Conservation (phyloP, 1,140 invertebrate genomes). For the Rhopalosiphum maidis region DNA sequence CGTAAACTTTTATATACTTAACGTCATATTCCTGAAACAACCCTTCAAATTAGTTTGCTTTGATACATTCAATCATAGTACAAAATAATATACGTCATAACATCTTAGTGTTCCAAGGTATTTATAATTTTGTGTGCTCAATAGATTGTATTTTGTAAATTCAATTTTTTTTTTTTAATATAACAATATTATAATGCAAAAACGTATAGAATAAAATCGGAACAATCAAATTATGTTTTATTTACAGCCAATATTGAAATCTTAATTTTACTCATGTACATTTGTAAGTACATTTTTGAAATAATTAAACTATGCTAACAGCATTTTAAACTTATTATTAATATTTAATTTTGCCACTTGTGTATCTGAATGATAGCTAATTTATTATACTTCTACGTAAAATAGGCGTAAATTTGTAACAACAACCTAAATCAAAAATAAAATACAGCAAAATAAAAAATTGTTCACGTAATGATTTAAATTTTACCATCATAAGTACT, state of each 20-base stretch:
- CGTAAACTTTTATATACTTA: background rate
- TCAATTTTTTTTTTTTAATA: too few species aligned
- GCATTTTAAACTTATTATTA: background rate
- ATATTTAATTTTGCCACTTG: background rate
- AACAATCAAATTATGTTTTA: background rate
- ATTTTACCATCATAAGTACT: background rate
- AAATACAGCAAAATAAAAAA: background rate
- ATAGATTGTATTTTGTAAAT: too few species aligned
- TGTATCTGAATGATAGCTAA: background rate
- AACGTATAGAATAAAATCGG: background rate
- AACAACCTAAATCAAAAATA: background rate
- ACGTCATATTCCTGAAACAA: background rate
- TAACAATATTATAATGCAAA: background rate
- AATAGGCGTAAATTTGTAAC: background rate
- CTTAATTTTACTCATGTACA: background rate
- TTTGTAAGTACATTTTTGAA: background rate
- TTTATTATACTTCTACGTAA: background rate
- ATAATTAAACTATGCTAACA: background rate
- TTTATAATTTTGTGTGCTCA: too few species aligned
- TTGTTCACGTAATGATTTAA: background rate
- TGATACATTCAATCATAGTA: background rate
- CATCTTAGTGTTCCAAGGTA: background rate
- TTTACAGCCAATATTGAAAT: background rate
- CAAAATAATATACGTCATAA: background rate
- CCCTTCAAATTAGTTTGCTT: background rate